These are phyloP conservation scores for Orussus abietinus DNA, from an alignment of 1,140 invertebrate species.

Conservation along the genomic window DNA sequence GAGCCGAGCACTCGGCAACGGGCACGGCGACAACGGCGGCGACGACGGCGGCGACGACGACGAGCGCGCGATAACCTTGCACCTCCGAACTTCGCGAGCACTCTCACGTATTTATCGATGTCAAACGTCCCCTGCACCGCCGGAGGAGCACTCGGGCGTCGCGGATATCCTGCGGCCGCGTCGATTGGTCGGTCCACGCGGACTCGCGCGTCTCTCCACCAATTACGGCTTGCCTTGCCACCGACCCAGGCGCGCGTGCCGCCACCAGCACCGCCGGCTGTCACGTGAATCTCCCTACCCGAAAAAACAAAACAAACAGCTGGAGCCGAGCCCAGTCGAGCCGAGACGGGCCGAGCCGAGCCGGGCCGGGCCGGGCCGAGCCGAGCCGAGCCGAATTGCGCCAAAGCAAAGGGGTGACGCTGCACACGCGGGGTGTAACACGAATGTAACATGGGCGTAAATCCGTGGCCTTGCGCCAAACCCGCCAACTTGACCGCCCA, in stretches of 20 bases:
- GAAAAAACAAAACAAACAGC: conserved; percentile 52
- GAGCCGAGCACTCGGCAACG: conserved; percentile 18
- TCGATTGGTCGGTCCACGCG: conserved; percentile 31
- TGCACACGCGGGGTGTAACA: too few relatives aligned
- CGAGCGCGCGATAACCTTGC: conserved; percentile 36
- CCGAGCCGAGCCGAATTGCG: too few relatives aligned
- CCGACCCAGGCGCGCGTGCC: conserved; percentile 24
- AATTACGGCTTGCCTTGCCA: conserved; percentile 29
- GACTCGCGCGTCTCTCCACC: conserved; percentile 29
- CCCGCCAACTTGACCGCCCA: neutral
- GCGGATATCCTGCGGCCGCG: conserved; percentile 25
- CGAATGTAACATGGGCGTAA: too few relatives aligned
- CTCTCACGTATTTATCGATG: conserved; percentile 52
- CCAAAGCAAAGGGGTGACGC: too few relatives aligned
- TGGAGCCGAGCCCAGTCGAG: conserved; percentile 29
- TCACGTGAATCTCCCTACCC: conserved; percentile 43
- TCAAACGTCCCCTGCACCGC: conserved; percentile 43
- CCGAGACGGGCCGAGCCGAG: too few relatives aligned
- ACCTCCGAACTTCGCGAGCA: conserved; percentile 44
- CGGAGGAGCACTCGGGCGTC: conserved; percentile 32
- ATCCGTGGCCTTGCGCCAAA: neutral
- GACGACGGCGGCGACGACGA: conserved; percentile 20
- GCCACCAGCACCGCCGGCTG: conserved; percentile 37
- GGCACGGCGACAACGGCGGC: conserved; percentile 21
- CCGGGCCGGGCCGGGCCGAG: too few relatives aligned